Conservation (phyloP, 2,888 invertebrate genomes). For the Drosophila demipolita region DNA sequence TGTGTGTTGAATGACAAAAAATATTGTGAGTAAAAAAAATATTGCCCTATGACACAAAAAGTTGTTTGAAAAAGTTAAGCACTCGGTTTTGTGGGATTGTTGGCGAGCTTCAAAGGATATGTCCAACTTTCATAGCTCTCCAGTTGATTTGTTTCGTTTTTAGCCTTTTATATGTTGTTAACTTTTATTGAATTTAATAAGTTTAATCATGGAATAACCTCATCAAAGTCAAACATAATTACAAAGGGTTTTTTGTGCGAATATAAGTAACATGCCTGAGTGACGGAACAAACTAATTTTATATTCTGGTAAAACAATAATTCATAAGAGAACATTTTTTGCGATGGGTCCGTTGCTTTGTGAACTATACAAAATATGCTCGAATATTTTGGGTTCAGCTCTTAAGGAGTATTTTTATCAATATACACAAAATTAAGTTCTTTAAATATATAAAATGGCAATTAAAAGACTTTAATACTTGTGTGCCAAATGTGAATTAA, state of each 20-base stretch:
- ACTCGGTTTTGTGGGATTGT: constrained; percentile 75
- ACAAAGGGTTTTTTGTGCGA: constrained; percentile 1
- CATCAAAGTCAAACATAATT: constrained; percentile 59
- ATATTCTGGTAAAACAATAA: too few species aligned
- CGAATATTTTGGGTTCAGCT: neutral
- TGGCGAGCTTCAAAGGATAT: constrained; percentile 72
- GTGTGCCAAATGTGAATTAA: neutral
- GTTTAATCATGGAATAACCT: constrained; percentile 71
- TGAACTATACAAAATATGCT: neutral
- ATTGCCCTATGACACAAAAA: constrained; percentile 39
- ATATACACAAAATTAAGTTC: neutral
- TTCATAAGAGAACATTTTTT: neutral
- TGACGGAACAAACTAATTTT: neutral
- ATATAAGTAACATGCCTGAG: neutral
- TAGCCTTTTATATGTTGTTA: constrained; percentile 35
- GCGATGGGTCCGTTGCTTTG: neutral
- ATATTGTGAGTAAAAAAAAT: constrained; percentile 44
- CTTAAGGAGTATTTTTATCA: neutral
- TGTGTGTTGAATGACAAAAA: constrained; percentile 62
- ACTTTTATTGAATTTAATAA: constrained; percentile 65
- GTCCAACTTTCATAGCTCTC: constrained; percentile 51
- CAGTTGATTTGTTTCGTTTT: constrained; percentile 28
- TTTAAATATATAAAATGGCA: neutral
- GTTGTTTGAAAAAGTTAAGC: constrained; percentile 68
- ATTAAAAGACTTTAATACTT: neutral